Evolutionary conservation across 1,140 invertebrate species (phyloP).

Genomic region (Meloidogyne exigua): DNA sequence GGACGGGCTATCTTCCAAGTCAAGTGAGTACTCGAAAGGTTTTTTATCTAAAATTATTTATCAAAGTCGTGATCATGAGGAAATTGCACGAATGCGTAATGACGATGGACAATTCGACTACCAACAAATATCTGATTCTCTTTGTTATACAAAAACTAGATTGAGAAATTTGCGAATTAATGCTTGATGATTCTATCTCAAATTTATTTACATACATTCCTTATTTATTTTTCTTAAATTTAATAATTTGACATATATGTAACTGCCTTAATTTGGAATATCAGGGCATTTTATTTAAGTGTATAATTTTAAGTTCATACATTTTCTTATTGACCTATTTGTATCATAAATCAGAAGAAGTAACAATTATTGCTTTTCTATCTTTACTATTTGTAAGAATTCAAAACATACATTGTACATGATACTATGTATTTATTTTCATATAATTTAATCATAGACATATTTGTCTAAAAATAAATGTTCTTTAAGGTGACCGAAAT

Average conservation of each 20-base stretch:
- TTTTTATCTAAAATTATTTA: background rate
- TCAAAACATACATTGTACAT: background rate
- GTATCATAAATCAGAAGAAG: too few species aligned
- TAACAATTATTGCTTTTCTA: too few species aligned
- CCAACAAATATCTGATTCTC: constrained; percentile 27
- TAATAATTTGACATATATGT: background rate
- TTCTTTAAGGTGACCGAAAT: too few species aligned
- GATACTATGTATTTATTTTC: too few species aligned
- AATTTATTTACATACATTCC: background rate
- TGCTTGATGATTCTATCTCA: constrained; percentile 2
- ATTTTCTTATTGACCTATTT: background rate
- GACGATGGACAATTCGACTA: constrained; percentile 30
- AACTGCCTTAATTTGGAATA: background rate
- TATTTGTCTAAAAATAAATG: too few species aligned
- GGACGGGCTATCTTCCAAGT: constrained; percentile 33
- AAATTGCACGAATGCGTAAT: constrained; percentile 22
- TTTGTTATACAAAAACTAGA: constrained; percentile 26
- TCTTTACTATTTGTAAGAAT: too few species aligned
- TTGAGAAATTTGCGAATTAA: constrained; percentile 36
- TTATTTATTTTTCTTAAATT: background rate
- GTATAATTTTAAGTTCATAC: background rate
- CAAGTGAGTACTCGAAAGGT: constrained; percentile 6
- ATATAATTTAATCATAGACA: too few species aligned
- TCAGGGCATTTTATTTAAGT: background rate
- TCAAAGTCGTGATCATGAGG: background rate